Conservation (phyloP, 1,140 invertebrate genomes). For the Hylaeus volcanicus region DNA sequence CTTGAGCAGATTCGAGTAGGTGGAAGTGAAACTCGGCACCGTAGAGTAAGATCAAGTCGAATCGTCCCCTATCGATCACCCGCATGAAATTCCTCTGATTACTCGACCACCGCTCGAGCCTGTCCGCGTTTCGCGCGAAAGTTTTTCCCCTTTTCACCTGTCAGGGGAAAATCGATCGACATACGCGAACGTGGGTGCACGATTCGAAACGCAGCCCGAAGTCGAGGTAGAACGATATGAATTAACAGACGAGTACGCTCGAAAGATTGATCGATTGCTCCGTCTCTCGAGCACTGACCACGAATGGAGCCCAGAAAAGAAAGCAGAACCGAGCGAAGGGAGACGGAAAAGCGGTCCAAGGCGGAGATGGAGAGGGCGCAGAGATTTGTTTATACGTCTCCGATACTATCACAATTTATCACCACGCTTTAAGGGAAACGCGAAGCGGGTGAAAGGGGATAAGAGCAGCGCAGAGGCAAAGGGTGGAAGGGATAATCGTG, state of each 20-base stretch:
- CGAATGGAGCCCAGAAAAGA: constrained; percentile 3
- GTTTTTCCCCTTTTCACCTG: constrained; percentile 14
- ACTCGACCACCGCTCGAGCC: neutral
- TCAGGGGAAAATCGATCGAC: constrained; percentile 24
- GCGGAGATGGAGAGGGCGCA: neutral
- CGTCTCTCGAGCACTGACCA: neutral
- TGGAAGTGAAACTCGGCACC: too few relatives aligned
- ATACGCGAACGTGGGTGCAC: neutral
- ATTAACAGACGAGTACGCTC: constrained; percentile 41
- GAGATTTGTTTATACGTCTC: constrained; percentile 45
- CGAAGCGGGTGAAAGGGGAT: neutral
- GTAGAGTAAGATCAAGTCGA: neutral
- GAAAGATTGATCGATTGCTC: constrained; percentile 44
- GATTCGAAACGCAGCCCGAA: neutral
- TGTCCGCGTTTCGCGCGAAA: neutral
- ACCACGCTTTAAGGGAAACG: neutral
- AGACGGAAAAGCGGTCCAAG: neutral
- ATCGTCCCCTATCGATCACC: neutral
- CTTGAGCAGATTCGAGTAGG: too few relatives aligned
- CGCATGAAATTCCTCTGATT: neutral
- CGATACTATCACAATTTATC: constrained; percentile 43
- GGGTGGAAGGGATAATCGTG: constrained; percentile 27
- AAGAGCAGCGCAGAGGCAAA: neutral
- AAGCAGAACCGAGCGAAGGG: neutral
- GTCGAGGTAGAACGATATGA: constrained; percentile 18